Evolutionary conservation across 2,113 vertebrate genomes (phyloP), one percentile per base, ranked within the genome.

Genomic region (Anarhynchus alexandrinus): DNA sequence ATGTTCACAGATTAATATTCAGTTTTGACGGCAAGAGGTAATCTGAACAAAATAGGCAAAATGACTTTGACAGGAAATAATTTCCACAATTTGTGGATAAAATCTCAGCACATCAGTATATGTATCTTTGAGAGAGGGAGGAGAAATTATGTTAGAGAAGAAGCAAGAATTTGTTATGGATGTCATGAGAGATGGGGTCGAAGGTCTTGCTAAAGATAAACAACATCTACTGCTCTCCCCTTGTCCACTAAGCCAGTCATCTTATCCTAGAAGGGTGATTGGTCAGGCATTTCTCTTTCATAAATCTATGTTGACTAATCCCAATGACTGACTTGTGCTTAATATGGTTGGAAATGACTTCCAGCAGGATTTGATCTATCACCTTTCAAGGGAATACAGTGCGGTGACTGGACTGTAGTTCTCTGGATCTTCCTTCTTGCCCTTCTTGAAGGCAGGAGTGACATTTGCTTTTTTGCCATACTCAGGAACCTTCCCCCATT

Each of bases 321-420:
- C 34, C 32, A 80, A 0, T 49, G 11, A 77, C 3, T 0, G 6
- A 27, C 29, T 52, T 88, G 7, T 58, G 17, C 11, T 80, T 54
- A 49, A 34, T 54, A 32, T 64, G 6, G 2, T 16, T 85, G 20
- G 36, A 66, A 85, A 87, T 55, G 16, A 2, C 17, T 73, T 84
- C 54, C 45, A 42, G 52, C 20, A 86, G 17, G 34, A 20, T 83
- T 80, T 67, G 17, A 34, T 54, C 34, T 12, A 18, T 21, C 18
- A 19, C 5, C 9, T 15, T 25, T 21, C n/a, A 52, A 69, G 29
- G 49, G 13, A 90, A 64, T 26, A 38, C 16, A 45, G 18, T 25
- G 38, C 73, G 51, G 25, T 42, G 26, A 15, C 26, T 47, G 29
- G 19, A 25, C 29, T 78, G 36, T 40, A 42, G 32, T 21, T 69